Base-by-base conservation (phyloP, 2,797 vertebrate genomes). In the Orientallactaga sibirica region DNA sequence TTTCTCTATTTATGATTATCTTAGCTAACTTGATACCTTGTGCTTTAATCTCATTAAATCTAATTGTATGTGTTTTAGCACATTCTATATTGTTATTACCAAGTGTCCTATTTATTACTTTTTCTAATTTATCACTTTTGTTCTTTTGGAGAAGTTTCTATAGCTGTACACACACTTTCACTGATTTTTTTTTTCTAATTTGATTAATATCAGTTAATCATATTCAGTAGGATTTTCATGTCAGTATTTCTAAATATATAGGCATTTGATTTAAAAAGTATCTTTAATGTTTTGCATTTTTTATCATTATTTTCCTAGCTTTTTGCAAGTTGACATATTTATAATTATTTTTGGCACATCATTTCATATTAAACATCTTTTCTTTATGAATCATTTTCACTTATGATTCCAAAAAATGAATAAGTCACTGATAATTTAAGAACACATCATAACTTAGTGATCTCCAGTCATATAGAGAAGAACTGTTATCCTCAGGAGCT, bases 361-460 rank as follows among this genome's bases (percentile, higher is more conserved):
- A 91, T 82, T 82, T 81, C 24, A 71, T 48, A 7, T 62, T 74
- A 61, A 86, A 83, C 79, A 48, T 84, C 87, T 93, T 75, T 88
- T 11, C 19, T 80, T 80, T 64, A 55, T 29, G 2, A 74, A 75
- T 61, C 7, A 58, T 33, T 88, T 80, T 76, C 66, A 22, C n/a
- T 33, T 55, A 2, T 25, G 43, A 3, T 64, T 64, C 29, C 52
- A 7, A 78, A 43, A 64, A 29, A 9, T 15, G 4, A 29, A 61
- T 81, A 37, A 74, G 24, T 66, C 0, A 18, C 12, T 81, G 37
- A 37, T 55, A 64, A 29, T 66, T 16, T 8, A 79, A 87, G 11
- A 48, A 48, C 11, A 92, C 88, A 62, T 5, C 18, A 58, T 80
- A 75, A 58, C 55, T 58, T 58, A 58, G 55, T 58, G 55, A 58